A percentile compares a stretch with the other conserved stretches of the same genome.
phyloP scores from a whole-genome alignment of 2,797 vertebrate genomes.

The Oreortyx pictus region DNA sequence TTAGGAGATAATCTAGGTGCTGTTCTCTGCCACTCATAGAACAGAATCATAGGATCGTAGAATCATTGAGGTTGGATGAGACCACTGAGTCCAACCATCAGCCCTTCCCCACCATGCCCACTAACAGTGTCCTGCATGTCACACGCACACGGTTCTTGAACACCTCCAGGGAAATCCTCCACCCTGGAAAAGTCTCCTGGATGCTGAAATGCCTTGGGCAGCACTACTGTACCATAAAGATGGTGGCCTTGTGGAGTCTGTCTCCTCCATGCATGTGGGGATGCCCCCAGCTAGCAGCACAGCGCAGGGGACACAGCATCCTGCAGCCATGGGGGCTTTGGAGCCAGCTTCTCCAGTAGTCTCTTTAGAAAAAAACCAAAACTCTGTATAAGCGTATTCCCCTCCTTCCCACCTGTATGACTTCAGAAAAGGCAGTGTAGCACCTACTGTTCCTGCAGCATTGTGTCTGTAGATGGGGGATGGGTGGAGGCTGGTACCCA shows the following conservation, averaged over 20 bases:
- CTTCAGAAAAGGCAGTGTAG: neutral
- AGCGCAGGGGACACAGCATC: neutral
- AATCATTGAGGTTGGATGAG: too few relatives aligned
- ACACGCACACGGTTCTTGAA: too few relatives aligned
- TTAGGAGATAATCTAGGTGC: neutral
- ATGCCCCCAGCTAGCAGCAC: rapidly evolving
- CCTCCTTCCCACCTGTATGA: neutral
- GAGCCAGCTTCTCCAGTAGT: neutral
- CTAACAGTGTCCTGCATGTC: too few relatives aligned
- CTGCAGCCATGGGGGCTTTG: neutral
- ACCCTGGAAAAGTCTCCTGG: neutral
- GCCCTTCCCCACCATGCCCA: too few relatives aligned
- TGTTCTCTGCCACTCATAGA: neutral
- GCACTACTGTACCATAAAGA: neutral
- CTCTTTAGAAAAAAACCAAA: neutral
- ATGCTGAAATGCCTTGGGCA: neutral
- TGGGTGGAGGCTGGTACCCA: neutral
- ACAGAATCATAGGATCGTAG: too few relatives aligned
- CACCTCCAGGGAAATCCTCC: too few relatives aligned
- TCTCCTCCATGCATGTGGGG: neutral
- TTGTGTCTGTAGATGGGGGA: neutral
- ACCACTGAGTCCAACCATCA: too few relatives aligned
- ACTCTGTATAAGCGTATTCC: neutral
- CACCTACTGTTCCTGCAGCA: neutral
- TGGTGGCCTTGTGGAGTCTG: neutral